phyloP scores from a whole-genome alignment of 2,113 vertebrate genomes.

The Nothoprocta pentlandii region DNA sequence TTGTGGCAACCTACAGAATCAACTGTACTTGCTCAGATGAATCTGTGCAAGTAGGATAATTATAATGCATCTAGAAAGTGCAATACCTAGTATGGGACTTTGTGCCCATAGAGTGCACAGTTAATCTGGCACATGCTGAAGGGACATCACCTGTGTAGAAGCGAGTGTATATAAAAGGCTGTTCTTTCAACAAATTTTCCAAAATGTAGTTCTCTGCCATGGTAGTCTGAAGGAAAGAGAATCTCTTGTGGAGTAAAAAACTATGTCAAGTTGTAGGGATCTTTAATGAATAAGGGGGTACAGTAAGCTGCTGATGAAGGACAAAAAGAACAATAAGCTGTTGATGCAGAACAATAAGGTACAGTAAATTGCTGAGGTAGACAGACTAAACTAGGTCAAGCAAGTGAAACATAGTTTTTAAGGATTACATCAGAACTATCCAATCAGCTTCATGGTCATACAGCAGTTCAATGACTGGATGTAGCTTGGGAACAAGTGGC shows the following conservation, averaged over 20 bases:
- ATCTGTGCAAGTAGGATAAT: neutral
- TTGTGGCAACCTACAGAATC: neutral
- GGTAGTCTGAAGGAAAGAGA: neutral
- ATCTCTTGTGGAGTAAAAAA: no score
- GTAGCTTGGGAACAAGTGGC: no score
- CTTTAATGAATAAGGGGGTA: no score
- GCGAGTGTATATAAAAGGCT: neutral
- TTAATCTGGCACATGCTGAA: neutral
- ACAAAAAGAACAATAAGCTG: no score
- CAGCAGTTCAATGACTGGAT: no score
- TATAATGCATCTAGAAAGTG: neutral
- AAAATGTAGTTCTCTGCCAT: neutral
- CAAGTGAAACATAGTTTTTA: no score
- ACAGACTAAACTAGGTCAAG: no score
- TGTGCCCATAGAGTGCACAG: neutral
- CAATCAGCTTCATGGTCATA: no score
- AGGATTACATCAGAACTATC: no score
- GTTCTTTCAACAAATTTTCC: neutral
- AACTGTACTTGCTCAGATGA: neutral
- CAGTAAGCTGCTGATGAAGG: no score
- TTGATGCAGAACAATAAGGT: no score
- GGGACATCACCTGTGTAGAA: neutral
- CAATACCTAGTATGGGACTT: neutral
- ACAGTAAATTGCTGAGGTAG: no score
- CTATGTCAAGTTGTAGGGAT: neutral